phyloP scores from a whole-genome alignment of 1,140 invertebrate species.

The Bombus polaris region DNA sequence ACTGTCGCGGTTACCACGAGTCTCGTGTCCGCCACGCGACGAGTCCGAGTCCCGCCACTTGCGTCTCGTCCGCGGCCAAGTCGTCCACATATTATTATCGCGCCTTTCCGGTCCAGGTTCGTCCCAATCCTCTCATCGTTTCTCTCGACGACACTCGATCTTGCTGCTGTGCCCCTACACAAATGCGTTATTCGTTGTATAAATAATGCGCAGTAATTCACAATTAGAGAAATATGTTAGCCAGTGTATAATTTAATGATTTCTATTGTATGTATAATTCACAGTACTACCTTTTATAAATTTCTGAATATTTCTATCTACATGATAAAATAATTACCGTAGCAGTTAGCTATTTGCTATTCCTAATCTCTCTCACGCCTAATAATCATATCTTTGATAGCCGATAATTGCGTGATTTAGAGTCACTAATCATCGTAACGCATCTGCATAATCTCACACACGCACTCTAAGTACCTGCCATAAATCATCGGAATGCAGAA shows the following conservation, averaged over 20 bases:
- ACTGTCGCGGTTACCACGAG: slow-evolving; percentile 57
- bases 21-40: slow-evolving; percentile 46
- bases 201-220: too few species aligned
- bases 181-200: slow-evolving; percentile 11
- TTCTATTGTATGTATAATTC: too few species aligned
- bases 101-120: slow-evolving; percentile 52
- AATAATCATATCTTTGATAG: background rate
- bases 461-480: background rate
- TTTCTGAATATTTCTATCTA: too few species aligned
- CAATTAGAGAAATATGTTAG: too few species aligned
- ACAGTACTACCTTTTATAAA: too few species aligned
- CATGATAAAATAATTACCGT: too few species aligned
- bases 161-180: slow-evolving; percentile 33
- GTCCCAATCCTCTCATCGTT: slow-evolving; percentile 67
- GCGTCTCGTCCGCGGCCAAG: slow-evolving; percentile 72
- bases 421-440: background rate
- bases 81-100: slow-evolving; percentile 77
- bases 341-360: background rate
- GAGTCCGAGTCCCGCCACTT: slow-evolving; percentile 68
- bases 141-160: slow-evolving; percentile 28
- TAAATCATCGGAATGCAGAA: background rate
- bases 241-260: too few species aligned
- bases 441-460: background rate
- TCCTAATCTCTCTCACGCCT: background rate
- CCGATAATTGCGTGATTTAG: background rate